These are phyloP conservation scores for Drosophila demipolita DNA, from an alignment of 2,888 invertebrate genomes.

Conservation along the genomic window DNA sequence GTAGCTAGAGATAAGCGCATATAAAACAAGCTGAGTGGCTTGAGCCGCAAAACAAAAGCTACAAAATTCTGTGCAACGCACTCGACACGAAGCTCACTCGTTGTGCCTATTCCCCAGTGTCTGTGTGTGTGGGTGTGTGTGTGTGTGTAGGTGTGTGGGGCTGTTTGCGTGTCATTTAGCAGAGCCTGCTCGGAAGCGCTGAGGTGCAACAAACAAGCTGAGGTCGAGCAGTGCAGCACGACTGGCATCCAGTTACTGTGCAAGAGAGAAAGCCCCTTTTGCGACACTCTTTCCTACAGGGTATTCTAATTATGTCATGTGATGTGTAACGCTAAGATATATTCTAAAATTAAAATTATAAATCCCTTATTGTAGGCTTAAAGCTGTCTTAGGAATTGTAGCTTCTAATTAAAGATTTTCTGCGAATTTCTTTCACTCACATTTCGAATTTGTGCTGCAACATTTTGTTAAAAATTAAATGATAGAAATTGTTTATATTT, in stretches of 20 bases:
- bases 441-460: background rate
- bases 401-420: background rate
- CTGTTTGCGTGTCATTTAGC: constrained; percentile 70
- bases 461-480: background rate
- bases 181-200: constrained; percentile 59
- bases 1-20: constrained; percentile 76
- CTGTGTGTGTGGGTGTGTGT: constrained; percentile 9
- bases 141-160: constrained; percentile 21
- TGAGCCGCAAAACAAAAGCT: constrained; percentile 76
- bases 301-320: background rate
- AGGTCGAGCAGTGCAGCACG: constrained; percentile 37
- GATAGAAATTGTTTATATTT: background rate
- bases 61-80: constrained; percentile 81
- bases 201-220: constrained; percentile 58
- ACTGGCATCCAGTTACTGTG: constrained; percentile 27
- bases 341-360: background rate
- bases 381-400: background rate
- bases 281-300: constrained; percentile 17
- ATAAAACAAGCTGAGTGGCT: constrained; percentile 74
- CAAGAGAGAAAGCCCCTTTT: constrained; percentile 16
- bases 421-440: background rate
- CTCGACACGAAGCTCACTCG: constrained; percentile 67
- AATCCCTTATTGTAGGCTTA: background rate
- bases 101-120: constrained; percentile 19
- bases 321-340: background rate